A percentile compares a stretch with the other conserved stretches of the same genome.
phyloP scores from a whole-genome alignment of 2,113 vertebrate species.

The Chloropsis cyanopogon region DNA sequence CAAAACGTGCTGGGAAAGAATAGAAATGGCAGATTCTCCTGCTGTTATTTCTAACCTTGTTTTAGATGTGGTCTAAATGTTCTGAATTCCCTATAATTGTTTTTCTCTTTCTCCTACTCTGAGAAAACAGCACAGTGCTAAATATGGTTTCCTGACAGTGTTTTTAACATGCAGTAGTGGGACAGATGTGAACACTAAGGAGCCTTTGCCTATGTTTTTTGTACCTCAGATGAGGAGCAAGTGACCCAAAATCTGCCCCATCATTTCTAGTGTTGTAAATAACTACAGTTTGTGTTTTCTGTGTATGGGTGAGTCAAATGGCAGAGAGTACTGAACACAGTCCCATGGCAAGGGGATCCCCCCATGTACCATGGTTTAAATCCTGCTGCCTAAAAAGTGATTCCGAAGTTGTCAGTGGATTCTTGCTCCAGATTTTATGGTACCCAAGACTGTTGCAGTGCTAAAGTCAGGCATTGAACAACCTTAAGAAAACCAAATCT shows the following conservation, averaged over 20 bases:
- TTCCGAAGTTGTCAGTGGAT: background rate
- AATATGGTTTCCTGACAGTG: background rate
- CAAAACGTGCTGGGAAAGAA: rapidly evolving
- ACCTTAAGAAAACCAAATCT: background rate
- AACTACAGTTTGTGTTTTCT: background rate
- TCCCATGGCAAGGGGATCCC: background rate
- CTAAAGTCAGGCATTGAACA: background rate
- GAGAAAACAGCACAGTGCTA: background rate
- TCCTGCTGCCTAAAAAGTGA: background rate
- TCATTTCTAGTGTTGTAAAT: background rate
- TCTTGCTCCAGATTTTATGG: background rate
- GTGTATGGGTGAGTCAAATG: background rate
- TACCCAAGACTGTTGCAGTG: no score
- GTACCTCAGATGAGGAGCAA: background rate
- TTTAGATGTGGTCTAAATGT: background rate
- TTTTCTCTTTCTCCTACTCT: background rate
- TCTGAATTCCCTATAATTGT: background rate
- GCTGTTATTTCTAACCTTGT: background rate
- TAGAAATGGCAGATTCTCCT: background rate
- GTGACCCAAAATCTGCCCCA: background rate
- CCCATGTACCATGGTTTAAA: background rate
- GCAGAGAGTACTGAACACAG: background rate
- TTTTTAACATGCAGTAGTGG: background rate
- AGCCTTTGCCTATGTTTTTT: background rate
- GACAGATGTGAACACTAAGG: background rate